Conservation (phyloP, 2,797 vertebrate species). For the Adelosebastes latens region DNA sequence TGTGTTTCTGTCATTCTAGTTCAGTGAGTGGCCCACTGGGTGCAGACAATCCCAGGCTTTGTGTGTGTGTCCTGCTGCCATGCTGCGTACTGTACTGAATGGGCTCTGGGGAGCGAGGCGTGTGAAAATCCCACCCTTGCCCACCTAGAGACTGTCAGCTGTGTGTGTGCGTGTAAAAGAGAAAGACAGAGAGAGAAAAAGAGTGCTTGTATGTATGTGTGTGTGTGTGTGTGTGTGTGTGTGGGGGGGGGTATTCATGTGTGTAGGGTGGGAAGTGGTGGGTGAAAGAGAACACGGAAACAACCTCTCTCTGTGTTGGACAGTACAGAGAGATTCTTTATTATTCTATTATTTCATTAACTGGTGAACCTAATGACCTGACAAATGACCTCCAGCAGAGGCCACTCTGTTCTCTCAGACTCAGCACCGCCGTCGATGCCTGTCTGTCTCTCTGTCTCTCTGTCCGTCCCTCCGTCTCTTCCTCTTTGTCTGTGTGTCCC, state of each 20-base stretch:
- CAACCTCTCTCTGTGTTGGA: slow-evolving; percentile 55
- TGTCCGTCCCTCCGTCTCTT: slow-evolving; percentile 6
- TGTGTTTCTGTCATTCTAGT: slow-evolving; percentile 69
- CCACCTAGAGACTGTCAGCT: slow-evolving; percentile 71
- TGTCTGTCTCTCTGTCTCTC: not conserved
- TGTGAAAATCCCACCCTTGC: slow-evolving; percentile 82
- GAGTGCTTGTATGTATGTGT: not conserved
- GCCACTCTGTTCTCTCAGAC: slow-evolving; percentile 27
- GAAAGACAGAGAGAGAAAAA: slow-evolving; percentile 10
- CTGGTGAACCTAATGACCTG: slow-evolving; percentile 58
- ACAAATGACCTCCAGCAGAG: slow-evolving; percentile 52
- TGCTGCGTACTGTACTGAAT: slow-evolving; percentile 83
- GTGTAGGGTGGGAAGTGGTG: slow-evolving; percentile 47
- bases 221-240: not conserved
- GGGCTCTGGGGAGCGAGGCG: slow-evolving; percentile 74
- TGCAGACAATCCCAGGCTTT: slow-evolving; percentile 74
- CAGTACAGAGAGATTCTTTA: slow-evolving; percentile 63
- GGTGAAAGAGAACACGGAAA: slow-evolving; percentile 51
- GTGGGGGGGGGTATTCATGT: not conserved
- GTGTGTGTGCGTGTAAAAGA: slow-evolving; percentile 27
- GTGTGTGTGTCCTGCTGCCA: slow-evolving; percentile 71
- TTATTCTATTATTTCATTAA: slow-evolving; percentile 74
- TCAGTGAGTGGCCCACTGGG: slow-evolving; percentile 67
- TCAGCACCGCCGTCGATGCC: slow-evolving; percentile 10
- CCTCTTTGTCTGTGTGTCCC: slow-evolving; percentile 15